Conservation (phyloP, 2,113 vertebrate genomes). For the Puma concolor region DNA sequence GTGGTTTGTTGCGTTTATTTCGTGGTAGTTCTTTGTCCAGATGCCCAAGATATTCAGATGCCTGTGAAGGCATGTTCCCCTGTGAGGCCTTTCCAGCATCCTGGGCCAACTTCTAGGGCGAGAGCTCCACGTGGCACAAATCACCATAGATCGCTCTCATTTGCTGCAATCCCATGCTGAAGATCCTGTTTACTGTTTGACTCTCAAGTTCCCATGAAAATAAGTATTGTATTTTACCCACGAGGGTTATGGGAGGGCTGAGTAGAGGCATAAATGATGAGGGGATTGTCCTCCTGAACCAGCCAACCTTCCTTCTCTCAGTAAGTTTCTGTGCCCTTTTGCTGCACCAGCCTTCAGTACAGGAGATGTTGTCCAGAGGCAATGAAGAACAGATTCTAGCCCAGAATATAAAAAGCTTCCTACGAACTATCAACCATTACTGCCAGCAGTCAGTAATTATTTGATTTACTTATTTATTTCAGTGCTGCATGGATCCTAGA, state of each 20-base stretch:
- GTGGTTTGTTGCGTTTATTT: background rate
- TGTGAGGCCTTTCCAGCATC: background rate
- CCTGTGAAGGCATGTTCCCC: too few relatives aligned
- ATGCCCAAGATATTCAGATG: background rate
- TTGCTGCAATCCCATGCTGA: background rate
- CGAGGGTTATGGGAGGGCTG: background rate
- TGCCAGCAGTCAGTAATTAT: background rate
- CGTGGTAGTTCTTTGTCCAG: background rate
- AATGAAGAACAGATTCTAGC: too few relatives aligned
- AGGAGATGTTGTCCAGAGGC: background rate
- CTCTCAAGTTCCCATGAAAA: background rate
- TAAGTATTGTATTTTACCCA: background rate
- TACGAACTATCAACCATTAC: background rate
- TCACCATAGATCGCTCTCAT: accelerated
- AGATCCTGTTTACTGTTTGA: background rate
- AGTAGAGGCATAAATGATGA: background rate
- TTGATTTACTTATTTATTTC: background rate
- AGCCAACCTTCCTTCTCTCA: background rate
- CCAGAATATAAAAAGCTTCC: background rate
- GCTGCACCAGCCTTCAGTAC: background rate
- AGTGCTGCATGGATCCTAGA: background rate
- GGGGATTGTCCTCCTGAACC: background rate
- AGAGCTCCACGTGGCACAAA: too few relatives aligned
- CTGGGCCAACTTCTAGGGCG: accelerated
- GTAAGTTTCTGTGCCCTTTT: background rate